These are phyloP conservation scores for Anser brachyrhynchus DNA, from an alignment of 2,113 vertebrate genomes.

Conservation along the genomic window DNA sequence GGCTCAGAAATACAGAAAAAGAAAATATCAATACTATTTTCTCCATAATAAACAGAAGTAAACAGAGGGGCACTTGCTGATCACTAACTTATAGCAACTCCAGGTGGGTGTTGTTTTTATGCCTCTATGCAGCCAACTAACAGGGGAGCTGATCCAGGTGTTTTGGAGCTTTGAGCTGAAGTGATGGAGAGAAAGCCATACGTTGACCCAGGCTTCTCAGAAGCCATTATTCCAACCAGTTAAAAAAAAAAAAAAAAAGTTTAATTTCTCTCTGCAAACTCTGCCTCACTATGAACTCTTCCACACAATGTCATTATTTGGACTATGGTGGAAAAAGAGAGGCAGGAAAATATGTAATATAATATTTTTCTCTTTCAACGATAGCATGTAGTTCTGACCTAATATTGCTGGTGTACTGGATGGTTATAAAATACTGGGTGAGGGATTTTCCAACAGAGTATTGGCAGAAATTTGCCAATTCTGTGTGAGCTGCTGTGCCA, in stretches of 20 bases:
- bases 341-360: not conserved
- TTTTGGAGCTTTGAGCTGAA: not conserved
- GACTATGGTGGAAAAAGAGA: not conserved
- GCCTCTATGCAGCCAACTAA: not conserved
- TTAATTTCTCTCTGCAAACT: not conserved
- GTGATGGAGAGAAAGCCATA: not conserved
- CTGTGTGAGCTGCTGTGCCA: not conserved
- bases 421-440: not conserved
- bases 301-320: not conserved
- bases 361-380: not conserved
- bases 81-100: not conserved
- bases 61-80: not conserved
- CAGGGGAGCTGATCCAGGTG: accelerated
- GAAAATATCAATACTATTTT: not conserved
- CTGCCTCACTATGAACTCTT: not conserved
- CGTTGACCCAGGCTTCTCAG: not conserved
- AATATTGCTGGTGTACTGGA: not conserved
- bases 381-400: not conserved
- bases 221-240: not conserved
- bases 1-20: not conserved
- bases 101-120: not conserved
- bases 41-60: not conserved
- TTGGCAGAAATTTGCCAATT: not conserved
- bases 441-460: not conserved
- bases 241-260: not conserved